Evolutionary conservation across 2,113 vertebrate species (phyloP), one percentile per base, ranked within the genome.

Genomic region (Stegostoma tigrinum): DNA sequence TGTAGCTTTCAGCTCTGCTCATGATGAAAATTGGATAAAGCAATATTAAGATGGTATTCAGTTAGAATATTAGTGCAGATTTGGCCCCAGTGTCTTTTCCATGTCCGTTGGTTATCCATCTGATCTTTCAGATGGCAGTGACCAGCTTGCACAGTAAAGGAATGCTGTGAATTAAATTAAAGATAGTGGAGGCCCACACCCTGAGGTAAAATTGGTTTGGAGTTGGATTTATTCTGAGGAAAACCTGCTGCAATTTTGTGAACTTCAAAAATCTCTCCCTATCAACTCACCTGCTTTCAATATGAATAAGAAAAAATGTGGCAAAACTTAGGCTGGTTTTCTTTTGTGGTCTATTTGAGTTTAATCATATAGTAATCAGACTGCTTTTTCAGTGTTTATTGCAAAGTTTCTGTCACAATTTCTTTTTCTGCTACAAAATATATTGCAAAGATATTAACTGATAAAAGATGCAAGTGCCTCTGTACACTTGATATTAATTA

Each of bases 231-330:
- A 66, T 38, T 93, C 89, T 23, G 61, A 66, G 30, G n/a, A 93
- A 93, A 93, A 19, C 19, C 66, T 19, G 89, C 61, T 61, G 38
- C n/a, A 38, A n/a, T 67, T n/a, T 5, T 17, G 34, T 93, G 61
- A 34, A 93, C 34, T 93, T 93, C n/a, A 93, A 95, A 95, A 68
- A 12, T 38, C 4, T 52, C 6, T 45, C 70, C 68, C 23, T 72
- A 45, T 27, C 67, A 30, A 7, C 68, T 67, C 68, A 95, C 52
- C 94, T 95, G 94, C 94, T 95, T 95, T 72, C 94, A 95, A 75
- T 93, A 93, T 66, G 15, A 66, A 17, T 95, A 7, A 4, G 27
- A 48, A 70, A 34, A 95, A 30, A 64, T 15, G 70, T 95, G 94
- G 42, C 94, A 72, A 72, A 72, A 30, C 94, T 27, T 95, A 68